Base-by-base conservation (phyloP, 2,113 vertebrate genomes). In the Tringa solitaria region DNA sequence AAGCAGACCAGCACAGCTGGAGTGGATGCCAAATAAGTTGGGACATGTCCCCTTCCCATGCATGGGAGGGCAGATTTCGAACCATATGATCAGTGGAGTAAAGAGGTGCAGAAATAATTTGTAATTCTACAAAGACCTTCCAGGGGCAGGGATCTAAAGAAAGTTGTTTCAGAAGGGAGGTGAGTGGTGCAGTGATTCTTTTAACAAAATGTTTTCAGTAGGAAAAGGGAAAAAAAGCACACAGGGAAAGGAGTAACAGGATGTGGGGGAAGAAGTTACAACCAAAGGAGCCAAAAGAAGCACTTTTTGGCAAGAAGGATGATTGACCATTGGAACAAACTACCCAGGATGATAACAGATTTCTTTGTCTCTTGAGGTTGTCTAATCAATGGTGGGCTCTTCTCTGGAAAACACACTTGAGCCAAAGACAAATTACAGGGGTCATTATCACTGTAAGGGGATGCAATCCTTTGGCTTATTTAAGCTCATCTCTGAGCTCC, bases 201-300 rank as follows among this genome's bases (percentile, higher is more conserved):
- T 46, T 81, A 23, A 11, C 32, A 21, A 65, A 76, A 20, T 9
- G 5, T n/a, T 90, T 87, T 77, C 90, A 84, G 23, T n/a, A 65
- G 33, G 10, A 77, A 43, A 14, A 27, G 1, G 14, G 46, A 46
- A n/a, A 33, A 32, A 26, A 32, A 93, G 46, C 41, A 69, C 51
- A 30, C 8, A 35, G 35, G 33, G 63, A 74, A 91, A 88, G 14
- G 14, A 63, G 33, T 37, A 86, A 19, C 33, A 56, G 63, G 76
- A 89, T 8, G 9, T 8, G 23, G 8, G 30, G 35, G 22, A 48
- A 63, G 69, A 82, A 81, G 14, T 16, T 87, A 37, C 67, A 85
- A 28, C 23, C 41, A 30, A n/a, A 81, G 48, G 30, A 93, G 90
- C 73, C 94, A 89, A 90, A 83, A 67, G 67, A 48, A 95, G 35